Percentiles rank a stretch among this genome's conserved stretches.
Conservation (phyloP, 2,113 vertebrate species). For the Chitala chitala region DNA sequence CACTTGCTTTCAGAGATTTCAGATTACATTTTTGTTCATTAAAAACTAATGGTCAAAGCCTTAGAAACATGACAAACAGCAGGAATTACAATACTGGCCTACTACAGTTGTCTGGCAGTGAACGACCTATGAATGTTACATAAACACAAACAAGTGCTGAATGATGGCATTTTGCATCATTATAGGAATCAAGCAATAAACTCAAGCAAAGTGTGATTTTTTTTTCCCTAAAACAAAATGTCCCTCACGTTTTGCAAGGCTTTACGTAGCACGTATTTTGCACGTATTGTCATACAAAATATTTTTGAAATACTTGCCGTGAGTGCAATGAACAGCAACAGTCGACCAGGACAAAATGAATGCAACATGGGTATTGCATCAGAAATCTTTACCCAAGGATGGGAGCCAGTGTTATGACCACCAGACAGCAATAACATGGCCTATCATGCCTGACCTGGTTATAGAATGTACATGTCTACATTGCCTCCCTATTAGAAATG, state of each 20-base stretch:
- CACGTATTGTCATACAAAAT: too few species aligned
- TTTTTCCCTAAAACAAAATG: not conserved
- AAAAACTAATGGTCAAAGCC: too few species aligned
- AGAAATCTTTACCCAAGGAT: not conserved
- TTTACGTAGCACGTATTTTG: not conserved
- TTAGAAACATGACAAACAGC: too few species aligned
- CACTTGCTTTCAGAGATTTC: too few species aligned
- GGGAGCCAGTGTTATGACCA: not conserved
- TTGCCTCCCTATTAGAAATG: not conserved
- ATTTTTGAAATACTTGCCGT: too few species aligned
- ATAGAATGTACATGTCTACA: not conserved
- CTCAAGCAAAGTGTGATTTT: not conserved
- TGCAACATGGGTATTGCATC: not conserved
- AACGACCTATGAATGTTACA: slow-evolving; percentile 40
- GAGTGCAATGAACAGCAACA: too few species aligned
- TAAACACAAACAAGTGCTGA: not conserved
- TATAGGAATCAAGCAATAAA: slow-evolving; percentile 25
- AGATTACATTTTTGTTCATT: too few species aligned
- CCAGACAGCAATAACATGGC: slow-evolving; percentile 14
- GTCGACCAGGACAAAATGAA: not conserved
- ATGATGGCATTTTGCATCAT: not conserved
- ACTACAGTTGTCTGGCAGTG: slow-evolving; percentile 2
- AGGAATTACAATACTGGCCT: not conserved
- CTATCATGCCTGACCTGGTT: not conserved
- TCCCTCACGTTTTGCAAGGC: not conserved